phyloP scores from a whole-genome alignment of 2,113 vertebrate species.

The Echinops telfairi region DNA sequence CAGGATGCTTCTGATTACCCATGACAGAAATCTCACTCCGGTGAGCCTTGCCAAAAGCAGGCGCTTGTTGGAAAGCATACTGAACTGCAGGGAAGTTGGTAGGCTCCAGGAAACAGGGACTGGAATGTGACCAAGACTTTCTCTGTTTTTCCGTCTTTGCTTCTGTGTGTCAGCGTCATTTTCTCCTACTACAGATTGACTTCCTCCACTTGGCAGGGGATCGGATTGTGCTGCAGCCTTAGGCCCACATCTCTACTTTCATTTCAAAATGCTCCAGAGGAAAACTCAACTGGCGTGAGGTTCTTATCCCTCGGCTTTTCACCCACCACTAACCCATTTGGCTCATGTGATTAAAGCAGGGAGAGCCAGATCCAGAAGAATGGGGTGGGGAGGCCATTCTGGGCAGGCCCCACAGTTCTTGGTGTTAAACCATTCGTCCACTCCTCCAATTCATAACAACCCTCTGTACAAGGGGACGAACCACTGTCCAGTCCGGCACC shows the following conservation, averaged over 20 bases:
- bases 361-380: not conserved
- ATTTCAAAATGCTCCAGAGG: conserved; percentile 49
- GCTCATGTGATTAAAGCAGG: not conserved
- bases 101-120: not conserved
- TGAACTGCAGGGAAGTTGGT: not conserved
- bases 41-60: conserved; percentile 16
- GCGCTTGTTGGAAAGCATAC: not conserved
- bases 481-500: no score
- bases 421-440: no score
- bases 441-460: no score
- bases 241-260: not conserved
- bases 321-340: not conserved
- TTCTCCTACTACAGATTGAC: not conserved
- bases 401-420: not conserved
- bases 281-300: not conserved
- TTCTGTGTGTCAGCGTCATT: not conserved
- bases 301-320: not conserved
- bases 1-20: not conserved
- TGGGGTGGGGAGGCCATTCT: not conserved
- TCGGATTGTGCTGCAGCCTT: not conserved
- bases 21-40: conserved; percentile 21
- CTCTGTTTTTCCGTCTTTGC: conserved; percentile 2
- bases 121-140: not conserved
- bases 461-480: no score
- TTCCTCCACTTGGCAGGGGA: not conserved